phyloP scores from a whole-genome alignment of 2,888 invertebrate genomes.

The Lissonota sp. region DNA sequence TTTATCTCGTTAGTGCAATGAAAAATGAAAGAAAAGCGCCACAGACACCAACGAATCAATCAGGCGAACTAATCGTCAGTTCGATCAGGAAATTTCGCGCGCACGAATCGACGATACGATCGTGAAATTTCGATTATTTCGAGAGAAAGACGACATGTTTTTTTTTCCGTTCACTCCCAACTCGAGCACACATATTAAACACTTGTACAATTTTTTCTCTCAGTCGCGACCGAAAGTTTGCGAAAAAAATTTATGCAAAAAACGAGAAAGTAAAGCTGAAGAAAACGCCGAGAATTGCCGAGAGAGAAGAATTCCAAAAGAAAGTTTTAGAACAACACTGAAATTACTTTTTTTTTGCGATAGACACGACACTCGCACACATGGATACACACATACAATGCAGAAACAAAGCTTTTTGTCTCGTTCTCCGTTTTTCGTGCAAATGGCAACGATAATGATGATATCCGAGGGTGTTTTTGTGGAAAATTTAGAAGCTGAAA shows the following conservation, averaged over 20 bases:
- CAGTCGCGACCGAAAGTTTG: neutral
- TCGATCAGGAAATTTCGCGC: conserved; percentile 37
- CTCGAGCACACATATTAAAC: neutral
- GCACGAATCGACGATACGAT: conserved; percentile 18
- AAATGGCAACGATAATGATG: conserved; percentile 56
- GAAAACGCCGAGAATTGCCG: conserved; percentile 50
- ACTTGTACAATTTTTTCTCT: conserved; percentile 11
- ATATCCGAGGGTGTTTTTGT: conserved; percentile 2
- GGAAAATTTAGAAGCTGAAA: too few species aligned
- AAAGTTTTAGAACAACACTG: neutral
- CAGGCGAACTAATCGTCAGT: conserved; percentile 67
- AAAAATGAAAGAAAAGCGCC: conserved; percentile 31
- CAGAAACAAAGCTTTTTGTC: conserved; percentile 6
- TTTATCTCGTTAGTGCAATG: conserved; percentile 58
- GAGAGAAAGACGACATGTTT: neutral
- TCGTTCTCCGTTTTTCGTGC: conserved; percentile 17
- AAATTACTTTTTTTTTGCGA: conserved; percentile 20
- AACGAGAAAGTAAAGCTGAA: conserved; percentile 45
- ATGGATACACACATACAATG: neutral
- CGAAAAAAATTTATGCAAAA: neutral
- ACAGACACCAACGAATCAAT: conserved; percentile 77
- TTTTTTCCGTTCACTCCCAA: neutral
- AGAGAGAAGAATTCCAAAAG: conserved; percentile 36
- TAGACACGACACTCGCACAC: conserved; percentile 37
- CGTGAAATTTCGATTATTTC: neutral